Evolutionary conservation across 2,113 vertebrate species (phyloP).

Genomic region (Anhinga anhinga): DNA sequence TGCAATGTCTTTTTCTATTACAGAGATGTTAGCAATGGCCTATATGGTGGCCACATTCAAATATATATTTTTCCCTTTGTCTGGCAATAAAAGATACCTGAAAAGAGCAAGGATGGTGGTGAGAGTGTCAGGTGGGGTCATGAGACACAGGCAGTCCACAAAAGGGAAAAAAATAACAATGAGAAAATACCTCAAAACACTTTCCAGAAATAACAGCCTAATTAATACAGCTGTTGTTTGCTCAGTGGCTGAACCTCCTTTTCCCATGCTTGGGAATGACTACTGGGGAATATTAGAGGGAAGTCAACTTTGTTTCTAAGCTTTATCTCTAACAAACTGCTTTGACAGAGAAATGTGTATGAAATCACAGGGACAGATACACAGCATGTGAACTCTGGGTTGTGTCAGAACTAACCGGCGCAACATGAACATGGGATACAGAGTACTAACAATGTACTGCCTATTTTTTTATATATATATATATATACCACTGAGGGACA

Average conservation of each 20-base stretch:
- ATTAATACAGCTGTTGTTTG: conserved; percentile 52
- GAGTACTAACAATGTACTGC: conserved; percentile 4
- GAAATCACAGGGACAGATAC: conserved; percentile 2
- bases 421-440: neutral
- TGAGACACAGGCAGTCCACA: neutral
- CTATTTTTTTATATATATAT: neutral
- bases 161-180: conserved; percentile 28
- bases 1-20: neutral
- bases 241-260: neutral
- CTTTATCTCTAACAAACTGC: neutral
- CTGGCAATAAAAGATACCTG: conserved; percentile 41
- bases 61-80: conserved; percentile 54
- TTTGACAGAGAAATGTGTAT: conserved; percentile 31
- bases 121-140: conserved; percentile 59
- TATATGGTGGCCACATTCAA: conserved; percentile 22
- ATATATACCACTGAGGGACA: neutral
- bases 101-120: conserved; percentile 44
- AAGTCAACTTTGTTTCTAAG: conserved; percentile 24
- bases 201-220: conserved; percentile 45
- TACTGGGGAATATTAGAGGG: neutral
- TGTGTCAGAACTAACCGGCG: neutral
- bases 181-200: conserved; percentile 43
- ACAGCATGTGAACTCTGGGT: neutral
- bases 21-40: neutral
- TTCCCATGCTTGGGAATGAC: neutral